A percentile compares a stretch with the other conserved stretches of the same genome.
phyloP scores from a whole-genome alignment of 2,113 vertebrate species.

The Zapornia atra region DNA sequence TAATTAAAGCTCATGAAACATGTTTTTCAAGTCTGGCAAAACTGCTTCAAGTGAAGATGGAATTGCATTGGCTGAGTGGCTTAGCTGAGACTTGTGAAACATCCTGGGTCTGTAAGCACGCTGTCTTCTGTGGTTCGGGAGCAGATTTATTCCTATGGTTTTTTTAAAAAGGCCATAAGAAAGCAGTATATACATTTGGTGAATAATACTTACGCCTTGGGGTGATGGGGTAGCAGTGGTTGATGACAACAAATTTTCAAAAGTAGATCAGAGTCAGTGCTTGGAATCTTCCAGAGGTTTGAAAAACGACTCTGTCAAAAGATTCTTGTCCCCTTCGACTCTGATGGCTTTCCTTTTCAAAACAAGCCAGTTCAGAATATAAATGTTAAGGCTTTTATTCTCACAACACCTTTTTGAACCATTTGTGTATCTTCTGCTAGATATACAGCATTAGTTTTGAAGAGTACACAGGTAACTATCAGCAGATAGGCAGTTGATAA shows the following conservation, averaged over 20 bases:
- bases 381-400: neutral
- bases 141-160: neutral
- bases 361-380: neutral
- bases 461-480: neutral
- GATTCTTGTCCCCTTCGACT: neutral
- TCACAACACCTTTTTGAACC: neutral
- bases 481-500: neutral
- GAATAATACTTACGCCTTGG: neutral
- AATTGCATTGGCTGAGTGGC: neutral
- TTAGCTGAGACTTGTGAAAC: neutral
- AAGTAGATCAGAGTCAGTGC: neutral
- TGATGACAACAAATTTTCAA: neutral
- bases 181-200: neutral
- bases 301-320: neutral
- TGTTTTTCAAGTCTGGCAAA: neutral
- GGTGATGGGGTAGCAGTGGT: neutral
- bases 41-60: neutral
- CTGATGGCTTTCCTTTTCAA: neutral
- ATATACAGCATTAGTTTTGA: neutral
- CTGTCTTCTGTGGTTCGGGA: neutral
- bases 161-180: neutral
- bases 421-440: neutral
- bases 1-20: neutral
- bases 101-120: neutral
- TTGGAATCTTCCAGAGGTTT: neutral